These are phyloP conservation scores for Brachionus plicatilis DNA, from an alignment of 1,140 invertebrate species.

Conservation along the genomic window DNA sequence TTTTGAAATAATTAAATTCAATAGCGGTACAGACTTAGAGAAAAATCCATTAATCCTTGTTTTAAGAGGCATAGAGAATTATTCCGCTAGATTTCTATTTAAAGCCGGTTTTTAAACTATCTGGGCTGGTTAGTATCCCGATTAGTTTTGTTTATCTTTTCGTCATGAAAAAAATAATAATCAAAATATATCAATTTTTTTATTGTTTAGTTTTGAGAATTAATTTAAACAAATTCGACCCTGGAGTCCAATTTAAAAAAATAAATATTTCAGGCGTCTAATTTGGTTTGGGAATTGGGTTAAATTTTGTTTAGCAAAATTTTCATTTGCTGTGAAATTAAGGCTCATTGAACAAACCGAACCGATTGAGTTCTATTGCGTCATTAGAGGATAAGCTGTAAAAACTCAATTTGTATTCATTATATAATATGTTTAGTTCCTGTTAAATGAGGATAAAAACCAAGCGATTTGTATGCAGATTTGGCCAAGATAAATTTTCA, in stretches of 20 bases:
- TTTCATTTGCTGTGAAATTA: neutral
- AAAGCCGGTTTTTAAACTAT: neutral
- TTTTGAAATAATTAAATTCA: neutral
- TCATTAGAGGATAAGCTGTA: neutral
- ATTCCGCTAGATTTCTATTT: neutral
- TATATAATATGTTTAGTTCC: neutral
- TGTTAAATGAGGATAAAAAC: neutral
- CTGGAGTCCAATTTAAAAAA: neutral
- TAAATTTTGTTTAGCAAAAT: neutral
- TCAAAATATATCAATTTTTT: neutral
- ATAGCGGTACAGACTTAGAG: neutral
- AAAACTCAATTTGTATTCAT: neutral
- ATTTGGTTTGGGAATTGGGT: neutral
- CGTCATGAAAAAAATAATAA: neutral
- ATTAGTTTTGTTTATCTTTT: neutral
- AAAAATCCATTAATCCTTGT: neutral
- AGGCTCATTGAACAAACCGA: neutral
- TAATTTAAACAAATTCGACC: neutral
- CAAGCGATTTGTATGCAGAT: neutral
- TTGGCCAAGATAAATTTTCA: neutral
- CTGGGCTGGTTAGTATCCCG: neutral
- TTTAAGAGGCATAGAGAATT: neutral
- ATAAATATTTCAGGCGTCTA: neutral
- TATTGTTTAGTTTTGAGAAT: neutral
- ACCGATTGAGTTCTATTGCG: neutral